Evolutionary conservation across 2,797 vertebrate species (phyloP), one percentile per base, ranked within the genome.

Genomic region (Labeo calbasu): DNA sequence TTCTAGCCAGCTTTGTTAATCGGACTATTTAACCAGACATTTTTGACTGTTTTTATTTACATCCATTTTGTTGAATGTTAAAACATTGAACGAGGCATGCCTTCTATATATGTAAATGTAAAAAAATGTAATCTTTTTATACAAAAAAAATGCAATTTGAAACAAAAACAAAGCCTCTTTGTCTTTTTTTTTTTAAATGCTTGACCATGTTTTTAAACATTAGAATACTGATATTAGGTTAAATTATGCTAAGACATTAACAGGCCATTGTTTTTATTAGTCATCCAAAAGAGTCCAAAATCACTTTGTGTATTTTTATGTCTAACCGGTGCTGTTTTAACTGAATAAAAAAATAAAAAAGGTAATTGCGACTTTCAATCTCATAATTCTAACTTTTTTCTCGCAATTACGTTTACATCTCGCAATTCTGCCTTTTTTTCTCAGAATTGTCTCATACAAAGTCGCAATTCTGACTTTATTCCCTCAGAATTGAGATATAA

Each of bases 81-180:
- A 71, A 77, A 43, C 78, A 87, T 71, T 68, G 70, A 81, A 77
- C 51, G 48, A 81, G 32, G 86, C 79, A 87, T 87, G 83, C 21
- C 21, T 75, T 78, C 36, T 81, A 84, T 87, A 79, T 87, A 48
- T 83, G 63, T 80, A 73, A 79, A 79, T 76, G 71, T 73, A 81
- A 28, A 85, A 77, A 61, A 28, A 63, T 43, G 55, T 78, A 76
- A 73, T 85, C 48, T 50, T 75, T 73, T 40, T 73, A 65, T 17
- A 43, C 1, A n/a, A 53, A 75, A 61, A 69, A 79, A 13, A 66
- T 28, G n/a, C 21, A 7, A 11, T 66, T 48, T 14, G 10, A 75
- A 50, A 36, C 40, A 43, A 73, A 51, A 68, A 14, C 43, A 71
- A 79, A 40, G 79, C 19, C 25, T 70, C 7, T 43, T 43, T 59